Base-by-base conservation (phyloP, 2,888 invertebrate species). In the Yponomeuta evonymella region DNA sequence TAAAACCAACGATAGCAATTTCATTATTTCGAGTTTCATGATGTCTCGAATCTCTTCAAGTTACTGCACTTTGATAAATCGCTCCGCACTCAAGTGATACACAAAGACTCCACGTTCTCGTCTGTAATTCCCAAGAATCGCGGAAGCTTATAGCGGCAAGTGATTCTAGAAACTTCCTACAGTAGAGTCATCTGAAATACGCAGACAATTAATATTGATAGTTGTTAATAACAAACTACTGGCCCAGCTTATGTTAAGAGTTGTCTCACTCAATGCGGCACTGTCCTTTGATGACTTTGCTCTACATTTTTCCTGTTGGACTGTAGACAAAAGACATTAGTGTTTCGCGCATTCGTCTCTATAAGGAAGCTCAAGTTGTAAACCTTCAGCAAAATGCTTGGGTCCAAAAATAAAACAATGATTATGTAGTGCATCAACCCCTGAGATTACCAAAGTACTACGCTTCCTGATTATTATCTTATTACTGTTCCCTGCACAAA, bases 41-140 rank as follows among this genome's bases (percentile, higher is more conserved):
- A 58, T 4, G 3, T 58, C 51, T 12, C 12, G 51, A 58, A 15
- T 58, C 8, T 15, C 15, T 58, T 11, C 65, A 30, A 30, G 30
- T 29, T 23, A n/a, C 10, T 12, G 29, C 65, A 29, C 10, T 33
- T 65, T 23, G 3, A 29, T 30, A 65, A 30, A 30, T 3, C 33
- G 33, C 33, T 4, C 33, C 33, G 2, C 33, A 33, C 33, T 33
- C 33, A 65, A 12, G 5, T 65, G 33, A 1, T 33, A 64, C 12
- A n/a, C 29, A 29, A 29, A 64, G 64, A 64, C 8, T 58, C 51
- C 51, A 8, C 8, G 9, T 43, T 43, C 43, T 43, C 43, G 15
- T 15, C 65, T 65, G 65, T 65, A 65, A 65, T 65, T 65, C 33
- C 65, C 65, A 65, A 65, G 65, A 11, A 29, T 65, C 65, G 65